phyloP scores from a whole-genome alignment of 2,113 vertebrate genomes.

The Pluvialis apricaria region DNA sequence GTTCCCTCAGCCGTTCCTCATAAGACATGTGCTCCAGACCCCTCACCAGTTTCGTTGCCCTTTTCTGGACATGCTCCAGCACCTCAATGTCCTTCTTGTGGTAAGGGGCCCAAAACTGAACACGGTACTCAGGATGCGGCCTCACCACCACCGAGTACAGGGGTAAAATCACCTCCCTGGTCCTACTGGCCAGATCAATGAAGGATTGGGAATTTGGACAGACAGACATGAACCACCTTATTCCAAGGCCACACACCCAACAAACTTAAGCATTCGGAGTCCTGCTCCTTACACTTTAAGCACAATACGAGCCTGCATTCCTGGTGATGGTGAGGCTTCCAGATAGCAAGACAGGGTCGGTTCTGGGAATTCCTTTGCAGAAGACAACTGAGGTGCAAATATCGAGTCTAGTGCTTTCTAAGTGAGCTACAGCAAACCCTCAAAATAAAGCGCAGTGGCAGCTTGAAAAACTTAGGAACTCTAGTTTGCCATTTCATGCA shows the following conservation, averaged over 20 bases:
- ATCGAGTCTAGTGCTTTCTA: background rate
- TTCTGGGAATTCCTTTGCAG: background rate
- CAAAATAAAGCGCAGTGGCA: background rate
- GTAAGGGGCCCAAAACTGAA: too few species aligned
- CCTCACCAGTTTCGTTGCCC: too few species aligned
- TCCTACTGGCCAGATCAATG: fast-evolving
- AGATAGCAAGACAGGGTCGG: background rate
- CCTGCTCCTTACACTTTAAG: background rate
- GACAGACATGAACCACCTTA: background rate
- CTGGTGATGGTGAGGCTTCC: background rate
- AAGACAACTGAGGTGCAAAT: background rate
- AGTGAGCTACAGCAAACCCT: background rate
- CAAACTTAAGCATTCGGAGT: background rate
- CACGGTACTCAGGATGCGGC: too few species aligned
- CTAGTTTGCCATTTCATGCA: background rate
- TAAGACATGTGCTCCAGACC: too few species aligned
- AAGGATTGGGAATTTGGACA: background rate
- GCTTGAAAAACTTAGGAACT: background rate
- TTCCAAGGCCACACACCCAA: background rate
- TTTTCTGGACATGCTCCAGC: too few species aligned
- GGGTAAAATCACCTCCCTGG: too few species aligned
- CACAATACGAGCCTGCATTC: background rate
- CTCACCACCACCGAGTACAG: too few species aligned
- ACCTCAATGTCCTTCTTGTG: too few species aligned
- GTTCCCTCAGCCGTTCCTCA: too few species aligned